Percentiles rank a stretch among this genome's conserved stretches.
Conservation (phyloP, 2,113 vertebrate species). For the Crotalus viridis region DNA sequence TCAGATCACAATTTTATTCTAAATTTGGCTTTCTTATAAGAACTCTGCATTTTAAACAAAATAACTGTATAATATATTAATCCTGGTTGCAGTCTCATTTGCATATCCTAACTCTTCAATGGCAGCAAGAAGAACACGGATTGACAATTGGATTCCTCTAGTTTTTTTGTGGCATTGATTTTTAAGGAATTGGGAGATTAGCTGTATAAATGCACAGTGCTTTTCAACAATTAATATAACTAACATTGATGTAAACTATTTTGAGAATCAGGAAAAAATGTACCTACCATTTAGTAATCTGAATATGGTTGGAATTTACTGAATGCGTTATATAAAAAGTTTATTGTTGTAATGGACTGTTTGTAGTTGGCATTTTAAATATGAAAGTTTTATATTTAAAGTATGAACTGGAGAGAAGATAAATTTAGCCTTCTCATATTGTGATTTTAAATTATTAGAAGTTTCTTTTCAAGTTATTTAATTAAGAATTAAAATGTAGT, state of each 20-base stretch:
- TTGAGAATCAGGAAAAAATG: conserved; percentile 56
- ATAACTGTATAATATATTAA: conserved; percentile 48
- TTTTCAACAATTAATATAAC: conserved; percentile 31
- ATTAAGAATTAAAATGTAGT: neutral
- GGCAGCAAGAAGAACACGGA: conserved; percentile 25
- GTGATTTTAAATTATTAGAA: conserved; percentile 44
- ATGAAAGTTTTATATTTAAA: conserved; percentile 52
- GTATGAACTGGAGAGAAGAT: neutral
- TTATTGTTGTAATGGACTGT: conserved; percentile 58
- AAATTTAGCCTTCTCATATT: conserved; percentile 16
- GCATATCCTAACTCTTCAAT: conserved; percentile 41
- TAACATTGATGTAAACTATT: conserved; percentile 33
- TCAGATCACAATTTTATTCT: conserved; percentile 33
- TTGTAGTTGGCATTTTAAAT: conserved; percentile 59
- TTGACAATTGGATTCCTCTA: conserved; percentile 18
- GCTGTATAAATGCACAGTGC: conserved; percentile 36
- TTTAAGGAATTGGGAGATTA: neutral
- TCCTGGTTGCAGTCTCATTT: conserved; percentile 43
- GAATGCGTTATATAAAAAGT: conserved; percentile 31
- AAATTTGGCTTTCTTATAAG: conserved; percentile 47
- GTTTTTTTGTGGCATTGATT: conserved; percentile 36
- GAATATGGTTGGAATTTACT: conserved; percentile 65
- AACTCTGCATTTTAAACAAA: conserved; percentile 42
- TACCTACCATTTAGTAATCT: conserved; percentile 70
- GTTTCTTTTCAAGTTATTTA: conserved; percentile 26